These are phyloP conservation scores for Microctenopoma lineatum DNA, from an alignment of 2,797 vertebrate species.

Conservation along the genomic window DNA sequence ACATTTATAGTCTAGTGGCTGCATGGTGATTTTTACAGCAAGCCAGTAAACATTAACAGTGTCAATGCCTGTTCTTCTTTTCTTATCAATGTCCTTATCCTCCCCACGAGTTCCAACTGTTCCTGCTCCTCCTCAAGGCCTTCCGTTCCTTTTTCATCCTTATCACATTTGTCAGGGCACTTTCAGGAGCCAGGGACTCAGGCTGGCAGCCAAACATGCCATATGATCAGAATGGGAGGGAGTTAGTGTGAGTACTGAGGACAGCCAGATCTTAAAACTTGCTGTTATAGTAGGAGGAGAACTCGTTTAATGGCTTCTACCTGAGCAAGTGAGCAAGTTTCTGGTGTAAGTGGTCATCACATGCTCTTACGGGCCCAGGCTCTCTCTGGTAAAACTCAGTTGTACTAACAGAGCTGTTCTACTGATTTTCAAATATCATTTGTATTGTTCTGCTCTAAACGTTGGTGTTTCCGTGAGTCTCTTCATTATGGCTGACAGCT, in stretches of 20 bases:
- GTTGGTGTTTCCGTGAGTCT: too few relatives aligned
- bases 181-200: conserved; percentile 10
- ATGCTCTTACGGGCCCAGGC: too few relatives aligned
- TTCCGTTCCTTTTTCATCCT: conserved; percentile 4
- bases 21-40: neutral
- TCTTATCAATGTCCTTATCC: conserved; percentile 47
- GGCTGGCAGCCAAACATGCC: conserved; percentile 8
- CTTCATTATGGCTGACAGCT: too few relatives aligned
- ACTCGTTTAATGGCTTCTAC: neutral
- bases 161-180: conserved; percentile 3
- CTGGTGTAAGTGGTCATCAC: too few relatives aligned
- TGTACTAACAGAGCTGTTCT: too few relatives aligned
- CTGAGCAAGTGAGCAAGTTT: conserved; percentile 1
- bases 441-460: too few relatives aligned
- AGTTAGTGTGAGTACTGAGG: neutral
- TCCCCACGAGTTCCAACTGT: conserved; percentile 26
- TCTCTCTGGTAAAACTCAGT: too few relatives aligned
- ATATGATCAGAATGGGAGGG: conserved; percentile 15
- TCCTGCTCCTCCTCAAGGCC: conserved; percentile 48
- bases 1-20: neutral
- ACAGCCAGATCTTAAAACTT: conserved; percentile 5
- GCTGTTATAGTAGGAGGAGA: neutral
- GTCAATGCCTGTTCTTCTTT: conserved; percentile 25
- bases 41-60: conserved; percentile 26
- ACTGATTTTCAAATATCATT: too few relatives aligned